These are phyloP conservation scores for Apotomis capreana DNA, from an alignment of 2,888 invertebrate species.

Conservation along the genomic window DNA sequence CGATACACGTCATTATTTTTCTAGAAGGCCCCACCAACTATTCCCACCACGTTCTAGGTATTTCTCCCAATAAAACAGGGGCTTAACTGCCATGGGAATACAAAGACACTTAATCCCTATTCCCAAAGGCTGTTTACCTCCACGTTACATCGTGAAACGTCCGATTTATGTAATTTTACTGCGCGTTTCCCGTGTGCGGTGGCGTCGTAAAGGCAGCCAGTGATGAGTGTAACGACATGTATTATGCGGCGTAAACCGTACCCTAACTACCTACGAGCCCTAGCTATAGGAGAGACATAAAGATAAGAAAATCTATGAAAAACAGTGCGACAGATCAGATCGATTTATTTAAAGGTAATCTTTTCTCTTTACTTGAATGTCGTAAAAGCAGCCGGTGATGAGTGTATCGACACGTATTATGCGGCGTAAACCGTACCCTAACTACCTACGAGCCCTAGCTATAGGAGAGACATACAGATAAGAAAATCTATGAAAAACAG, in stretches of 20 bases:
- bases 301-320: too few relatives aligned
- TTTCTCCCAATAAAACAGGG: background rate
- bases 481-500: too few relatives aligned
- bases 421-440: too few relatives aligned
- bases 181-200: conserved; percentile 9
- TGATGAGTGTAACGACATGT: conserved; percentile 27
- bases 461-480: background rate
- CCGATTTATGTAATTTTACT: conserved; percentile 17
- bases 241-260: conserved; percentile 3
- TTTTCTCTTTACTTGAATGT: too few relatives aligned
- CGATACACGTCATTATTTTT: background rate
- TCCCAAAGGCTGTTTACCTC: background rate
- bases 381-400: background rate
- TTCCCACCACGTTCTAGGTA: background rate
- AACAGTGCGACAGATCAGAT: too few relatives aligned
- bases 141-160: conserved; percentile 13
- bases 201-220: conserved; percentile 23
- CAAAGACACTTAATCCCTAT: conserved; percentile 8
- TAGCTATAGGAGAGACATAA: background rate
- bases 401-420: too few relatives aligned
- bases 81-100: background rate
- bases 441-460: background rate
- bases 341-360: too few relatives aligned
- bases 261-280: background rate
- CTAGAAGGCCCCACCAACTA: background rate